phyloP scores from a whole-genome alignment of 1,140 invertebrate genomes.

The Lanistes nyassanus region DNA sequence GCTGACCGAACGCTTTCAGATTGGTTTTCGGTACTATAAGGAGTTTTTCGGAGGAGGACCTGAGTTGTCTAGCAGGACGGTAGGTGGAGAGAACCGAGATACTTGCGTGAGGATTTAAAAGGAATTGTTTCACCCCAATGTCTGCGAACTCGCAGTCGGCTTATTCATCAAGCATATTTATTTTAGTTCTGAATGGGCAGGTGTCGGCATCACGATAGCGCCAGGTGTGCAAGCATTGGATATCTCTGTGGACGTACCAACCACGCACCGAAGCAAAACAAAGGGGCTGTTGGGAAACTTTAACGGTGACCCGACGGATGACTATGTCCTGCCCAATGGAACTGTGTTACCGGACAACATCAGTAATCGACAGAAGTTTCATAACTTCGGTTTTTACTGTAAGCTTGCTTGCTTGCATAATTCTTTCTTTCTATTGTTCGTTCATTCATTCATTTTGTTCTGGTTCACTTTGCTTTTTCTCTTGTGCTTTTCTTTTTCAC shows the following conservation, averaged over 20 bases:
- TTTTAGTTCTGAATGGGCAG: conserved; percentile 24
- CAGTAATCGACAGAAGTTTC: conserved; percentile 39
- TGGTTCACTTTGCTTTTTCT: not conserved
- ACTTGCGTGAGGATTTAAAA: no score
- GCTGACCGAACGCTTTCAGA: no score
- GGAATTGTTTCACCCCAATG: no score
- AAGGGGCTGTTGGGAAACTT: conserved; percentile 45
- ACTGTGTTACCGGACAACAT: conserved; percentile 25
- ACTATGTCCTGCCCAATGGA: conserved; percentile 42
- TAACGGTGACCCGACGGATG: conserved; percentile 38
- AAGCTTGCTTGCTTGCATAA: no score
- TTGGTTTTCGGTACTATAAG: no score
- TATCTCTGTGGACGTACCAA: conserved; percentile 25
- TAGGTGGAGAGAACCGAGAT: no score
- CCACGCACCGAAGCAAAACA: conserved; percentile 31
- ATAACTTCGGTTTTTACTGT: conserved; percentile 34
- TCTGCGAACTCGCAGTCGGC: no score
- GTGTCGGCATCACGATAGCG: conserved; percentile 28
- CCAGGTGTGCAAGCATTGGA: conserved; percentile 26
- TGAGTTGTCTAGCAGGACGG: no score
- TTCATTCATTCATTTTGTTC: not conserved
- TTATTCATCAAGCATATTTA: not conserved
- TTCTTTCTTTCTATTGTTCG: not conserved
- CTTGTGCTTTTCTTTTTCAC: no score
- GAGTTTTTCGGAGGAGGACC: no score